Evolutionary conservation across 2,797 vertebrate genomes (phyloP).

Genomic region (Arrhamphus sclerolepis): DNA sequence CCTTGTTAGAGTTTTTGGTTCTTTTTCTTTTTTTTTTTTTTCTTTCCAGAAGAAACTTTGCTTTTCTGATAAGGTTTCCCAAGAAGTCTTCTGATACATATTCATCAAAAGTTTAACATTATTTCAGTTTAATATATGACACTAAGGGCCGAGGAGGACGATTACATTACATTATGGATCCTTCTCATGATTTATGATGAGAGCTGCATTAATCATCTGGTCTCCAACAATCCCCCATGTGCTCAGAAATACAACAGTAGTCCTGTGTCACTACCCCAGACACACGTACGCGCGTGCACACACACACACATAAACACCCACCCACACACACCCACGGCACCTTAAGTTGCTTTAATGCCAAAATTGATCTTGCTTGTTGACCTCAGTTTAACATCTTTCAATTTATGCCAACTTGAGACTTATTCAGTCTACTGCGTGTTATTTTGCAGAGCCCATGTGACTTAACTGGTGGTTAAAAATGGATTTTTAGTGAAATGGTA

Average conservation of each 20-base stretch:
- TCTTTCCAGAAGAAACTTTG: neutral
- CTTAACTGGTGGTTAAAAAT: slow-evolving; percentile 64
- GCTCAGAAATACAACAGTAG: slow-evolving; percentile 11
- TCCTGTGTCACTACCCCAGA: neutral
- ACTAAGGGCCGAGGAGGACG: neutral
- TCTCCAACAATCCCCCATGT: slow-evolving; percentile 6
- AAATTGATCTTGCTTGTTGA: slow-evolving; percentile 42
- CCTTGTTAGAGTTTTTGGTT: too few relatives aligned
- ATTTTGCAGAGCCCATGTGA: slow-evolving; percentile 39
- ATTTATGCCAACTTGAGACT: slow-evolving; percentile 26
- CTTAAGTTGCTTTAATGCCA: slow-evolving; percentile 13
- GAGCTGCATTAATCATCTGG: slow-evolving; percentile 8
- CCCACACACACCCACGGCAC: neutral
- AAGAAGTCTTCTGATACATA: slow-evolving; percentile 2
- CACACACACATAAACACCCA: slow-evolving; percentile 10
- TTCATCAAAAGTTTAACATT: neutral
- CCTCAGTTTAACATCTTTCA: slow-evolving; percentile 56
- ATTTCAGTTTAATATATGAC: slow-evolving; percentile 9
- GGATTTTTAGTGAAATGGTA: slow-evolving; percentile 57
- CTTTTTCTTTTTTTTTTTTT: neutral
- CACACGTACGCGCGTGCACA: neutral
- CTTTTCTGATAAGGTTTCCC: neutral
- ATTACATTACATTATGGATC: slow-evolving; percentile 17
- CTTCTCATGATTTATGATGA: slow-evolving; percentile 22
- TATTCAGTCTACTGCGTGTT: slow-evolving; percentile 18